phyloP scores from a whole-genome alignment of 1,140 invertebrate species.

The Myzus persicae region DNA sequence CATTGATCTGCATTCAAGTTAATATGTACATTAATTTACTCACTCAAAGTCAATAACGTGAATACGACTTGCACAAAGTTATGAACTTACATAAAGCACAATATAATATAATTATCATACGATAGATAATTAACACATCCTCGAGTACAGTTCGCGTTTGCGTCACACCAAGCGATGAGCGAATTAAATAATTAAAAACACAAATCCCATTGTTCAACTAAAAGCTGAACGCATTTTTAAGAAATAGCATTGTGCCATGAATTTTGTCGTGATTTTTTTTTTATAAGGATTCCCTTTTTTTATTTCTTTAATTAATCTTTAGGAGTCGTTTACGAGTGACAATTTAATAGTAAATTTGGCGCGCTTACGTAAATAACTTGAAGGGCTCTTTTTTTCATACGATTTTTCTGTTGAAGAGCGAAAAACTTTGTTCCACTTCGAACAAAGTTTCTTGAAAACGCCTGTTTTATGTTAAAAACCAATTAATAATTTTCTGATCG shows the following conservation, averaged over 20 bases:
- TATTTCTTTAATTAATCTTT: slow-evolving; percentile 19
- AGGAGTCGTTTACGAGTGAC: slow-evolving; percentile 14
- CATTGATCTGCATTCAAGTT: neutral
- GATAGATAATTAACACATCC: neutral
- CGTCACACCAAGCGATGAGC: neutral
- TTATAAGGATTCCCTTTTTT: neutral
- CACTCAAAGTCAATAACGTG: neutral
- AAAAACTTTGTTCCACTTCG: neutral
- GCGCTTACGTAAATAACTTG: neutral
- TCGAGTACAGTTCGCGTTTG: neutral
- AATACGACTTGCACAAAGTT: neutral
- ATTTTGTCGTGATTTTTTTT: neutral
- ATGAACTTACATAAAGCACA: neutral
- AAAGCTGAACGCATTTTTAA: neutral
- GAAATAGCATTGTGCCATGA: neutral
- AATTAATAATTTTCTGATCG: slow-evolving; percentile 40
- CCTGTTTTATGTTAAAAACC: neutral
- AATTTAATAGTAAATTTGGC: slow-evolving; percentile 23
- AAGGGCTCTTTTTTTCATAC: neutral
- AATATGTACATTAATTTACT: neutral
- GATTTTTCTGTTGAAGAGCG: neutral
- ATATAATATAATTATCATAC: neutral
- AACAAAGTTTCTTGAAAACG: slow-evolving; percentile 23
- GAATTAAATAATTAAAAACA: slow-evolving; percentile 25
- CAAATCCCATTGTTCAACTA: neutral